Evolutionary conservation across 23 tunicate genomes (phyloP).

Genomic region (Ciona savignyi): DNA sequence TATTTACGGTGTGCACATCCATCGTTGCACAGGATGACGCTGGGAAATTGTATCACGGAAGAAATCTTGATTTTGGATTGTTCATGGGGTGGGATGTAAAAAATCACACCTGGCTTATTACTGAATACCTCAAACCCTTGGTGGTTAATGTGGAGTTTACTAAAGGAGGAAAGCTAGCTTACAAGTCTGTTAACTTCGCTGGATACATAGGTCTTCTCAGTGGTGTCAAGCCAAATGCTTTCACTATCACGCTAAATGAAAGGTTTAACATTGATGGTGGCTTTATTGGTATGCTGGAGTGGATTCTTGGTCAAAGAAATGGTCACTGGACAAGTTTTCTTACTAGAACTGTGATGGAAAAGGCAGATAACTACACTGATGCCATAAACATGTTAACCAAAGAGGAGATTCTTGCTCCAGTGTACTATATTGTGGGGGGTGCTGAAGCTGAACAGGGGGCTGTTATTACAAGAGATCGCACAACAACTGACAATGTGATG

Average conservation of each 20-base stretch:
- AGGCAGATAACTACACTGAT: constrained; percentile 26
- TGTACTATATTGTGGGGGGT: constrained; percentile 76
- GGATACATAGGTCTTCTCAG: constrained; percentile 67
- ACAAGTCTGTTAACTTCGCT: constrained; percentile 60
- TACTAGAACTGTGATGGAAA: constrained; percentile 17
- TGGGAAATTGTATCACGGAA: constrained; percentile 49
- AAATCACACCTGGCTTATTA: constrained; percentile 75
- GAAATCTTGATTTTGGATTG: constrained; percentile 83
- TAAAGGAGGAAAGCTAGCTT: constrained; percentile 26
- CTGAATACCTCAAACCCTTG: constrained; percentile 62
- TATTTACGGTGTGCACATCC: constrained; percentile 67
- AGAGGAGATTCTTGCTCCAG: constrained; percentile 63
- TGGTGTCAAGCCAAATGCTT: constrained; percentile 61
- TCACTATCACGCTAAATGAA: constrained; percentile 58
- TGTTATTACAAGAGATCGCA: constrained; percentile 59
- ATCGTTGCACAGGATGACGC: constrained; percentile 50
- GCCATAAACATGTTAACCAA: constrained; percentile 41
- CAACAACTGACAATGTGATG: constrained; percentile 13
- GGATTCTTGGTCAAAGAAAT: constrained; percentile 48
- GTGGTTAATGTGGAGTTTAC: constrained; percentile 50
- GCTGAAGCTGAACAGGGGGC: constrained; percentile 57
- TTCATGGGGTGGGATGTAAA: constrained; percentile 79
- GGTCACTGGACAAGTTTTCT: constrained; percentile 56
- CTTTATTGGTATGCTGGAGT: constrained; percentile 64
- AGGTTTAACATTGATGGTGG: constrained; percentile 76